These are phyloP conservation scores for roundworm (Caenorhabditis elegans) DNA, from an alignment of 1,140 invertebrate genomes.

Conservation along the genomic window DNA sequence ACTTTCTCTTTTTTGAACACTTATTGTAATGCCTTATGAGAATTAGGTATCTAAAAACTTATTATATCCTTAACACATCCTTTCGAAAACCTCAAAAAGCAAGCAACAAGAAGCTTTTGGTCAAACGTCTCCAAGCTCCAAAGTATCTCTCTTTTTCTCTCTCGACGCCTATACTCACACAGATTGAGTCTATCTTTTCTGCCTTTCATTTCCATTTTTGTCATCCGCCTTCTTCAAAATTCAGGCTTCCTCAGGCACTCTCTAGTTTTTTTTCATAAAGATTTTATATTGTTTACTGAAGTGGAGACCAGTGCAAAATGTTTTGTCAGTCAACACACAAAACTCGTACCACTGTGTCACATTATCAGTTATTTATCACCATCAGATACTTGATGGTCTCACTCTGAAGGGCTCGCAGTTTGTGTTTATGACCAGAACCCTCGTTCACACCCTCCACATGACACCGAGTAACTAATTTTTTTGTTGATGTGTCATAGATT, in stretches of 20 bases:
- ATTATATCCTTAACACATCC: too few relatives aligned
- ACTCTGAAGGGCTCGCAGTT: neutral
- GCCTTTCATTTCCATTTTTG: neutral
- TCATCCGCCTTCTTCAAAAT: neutral
- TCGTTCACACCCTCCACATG: too few relatives aligned
- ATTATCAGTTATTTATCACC: constrained; percentile 29
- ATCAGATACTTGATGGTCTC: neutral
- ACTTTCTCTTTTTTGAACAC: neutral
- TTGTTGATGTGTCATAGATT: too few relatives aligned
- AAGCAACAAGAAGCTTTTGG: neutral
- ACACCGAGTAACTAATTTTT: too few relatives aligned
- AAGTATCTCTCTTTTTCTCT: neutral
- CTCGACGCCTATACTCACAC: neutral
- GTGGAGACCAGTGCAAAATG: neutral
- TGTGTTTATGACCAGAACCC: too few relatives aligned
- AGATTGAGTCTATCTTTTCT: constrained; percentile 10
- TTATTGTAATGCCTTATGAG: neutral
- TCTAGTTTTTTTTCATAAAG: neutral
- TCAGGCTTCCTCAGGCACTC: neutral
- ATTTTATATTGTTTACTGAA: neutral
- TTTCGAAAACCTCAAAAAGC: too few relatives aligned
- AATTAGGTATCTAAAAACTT: too few relatives aligned
- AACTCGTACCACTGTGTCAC: constrained; percentile 18
- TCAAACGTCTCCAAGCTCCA: neutral
- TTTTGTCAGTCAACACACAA: neutral